Base-by-base conservation (phyloP, 2,888 invertebrate genomes). In the Melanostoma scalare region DNA sequence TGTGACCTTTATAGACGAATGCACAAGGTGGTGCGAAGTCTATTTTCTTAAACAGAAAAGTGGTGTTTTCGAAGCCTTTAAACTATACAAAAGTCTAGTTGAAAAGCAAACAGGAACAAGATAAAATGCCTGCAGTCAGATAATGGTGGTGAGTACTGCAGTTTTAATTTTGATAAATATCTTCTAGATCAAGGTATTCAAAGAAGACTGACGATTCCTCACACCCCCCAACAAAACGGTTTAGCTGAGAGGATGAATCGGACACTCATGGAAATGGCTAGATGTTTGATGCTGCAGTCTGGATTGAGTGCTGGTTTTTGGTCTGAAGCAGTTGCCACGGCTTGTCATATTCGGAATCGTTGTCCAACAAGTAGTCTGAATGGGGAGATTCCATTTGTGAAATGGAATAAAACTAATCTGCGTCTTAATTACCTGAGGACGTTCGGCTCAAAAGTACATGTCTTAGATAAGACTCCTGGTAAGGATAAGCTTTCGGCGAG, bases 261-360 rank as follows among this genome's bases (percentile, higher is more conserved):
- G 33, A 86, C 87, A 1, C 50, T 88, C 6, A 73, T 87, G 10
- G 88, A 87, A 35, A 86, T 85, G 68, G 86, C 87, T 4, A 85
- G 88, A 60, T 86, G 86, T 42, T 86, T 89, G 86, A 52, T 88
- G 4, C 82, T 87, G 40, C 71, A 80, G 10, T 72, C 76, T 20
- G 75, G 71, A 6, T 42, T 86, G 33, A 72, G 78, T 56, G 48
- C 68, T n/a, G 61, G 58, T 3, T 82, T 77, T 55, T 89, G 88
- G 88, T 87, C 86, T 46, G 88, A 88, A 76, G 88, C 88, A n/a
- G 85, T 87, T 30, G n/a, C n/a, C n/a, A n/a, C n/a, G n/a, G n/a
- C n/a, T n/a, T n/a, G n/a, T n/a, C n/a, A n/a, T n/a, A n/a, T n/a
- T n/a, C n/a, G n/a, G n/a, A n/a, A n/a, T n/a, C n/a, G n/a, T n/a